Base-by-base conservation (phyloP, 1,140 invertebrate species). In the Pectinophora gossypiella region DNA sequence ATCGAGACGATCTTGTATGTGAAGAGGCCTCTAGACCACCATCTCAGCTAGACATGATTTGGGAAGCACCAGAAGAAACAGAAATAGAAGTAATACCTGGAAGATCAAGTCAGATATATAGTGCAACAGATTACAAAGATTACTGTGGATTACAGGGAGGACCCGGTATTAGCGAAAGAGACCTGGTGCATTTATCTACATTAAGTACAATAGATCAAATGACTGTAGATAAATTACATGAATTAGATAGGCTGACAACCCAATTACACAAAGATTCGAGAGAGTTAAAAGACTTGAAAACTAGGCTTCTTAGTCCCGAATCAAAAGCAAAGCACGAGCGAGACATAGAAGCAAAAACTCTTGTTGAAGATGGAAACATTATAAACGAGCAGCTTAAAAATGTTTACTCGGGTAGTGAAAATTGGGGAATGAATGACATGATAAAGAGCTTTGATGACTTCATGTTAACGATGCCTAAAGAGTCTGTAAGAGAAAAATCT, bases 1-100 rank as follows among this genome's bases (percentile, higher is more conserved):
- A 96, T 82, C 89, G 95, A 32, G 94, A 96, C 61, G 94, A 95
- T 75, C 82, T 93, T 19, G 92, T 92, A 20, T 91, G 90, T 64
- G 90, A 91, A 62, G 90, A 92, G 70, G 87, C 77, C 20, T 91
- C 90, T 4, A 88, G 90, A 51, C 91, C 91, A 51, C 76, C 90
- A 47, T 93, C 92, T 35, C 93, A 95, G 59, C 79, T 95, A 52
- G 93, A 92, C 51, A 95, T 95, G 92, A 95, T 95, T 61, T 95
- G 94, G 92, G 94, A 96, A 72, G 90, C 90, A 51, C 81, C 88
- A 10, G 91, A 91, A 74, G 90, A 90, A 60, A 57, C 89, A 71
- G 68, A 89, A 79, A 62, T 89, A 55, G 85, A 90, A 73, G 68
- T 88, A 61, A 59, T 87, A 75, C 63, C 63, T 56, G 68, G 75